phyloP scores from a whole-genome alignment of 1,140 invertebrate species.

The Panulirus ornatus region DNA sequence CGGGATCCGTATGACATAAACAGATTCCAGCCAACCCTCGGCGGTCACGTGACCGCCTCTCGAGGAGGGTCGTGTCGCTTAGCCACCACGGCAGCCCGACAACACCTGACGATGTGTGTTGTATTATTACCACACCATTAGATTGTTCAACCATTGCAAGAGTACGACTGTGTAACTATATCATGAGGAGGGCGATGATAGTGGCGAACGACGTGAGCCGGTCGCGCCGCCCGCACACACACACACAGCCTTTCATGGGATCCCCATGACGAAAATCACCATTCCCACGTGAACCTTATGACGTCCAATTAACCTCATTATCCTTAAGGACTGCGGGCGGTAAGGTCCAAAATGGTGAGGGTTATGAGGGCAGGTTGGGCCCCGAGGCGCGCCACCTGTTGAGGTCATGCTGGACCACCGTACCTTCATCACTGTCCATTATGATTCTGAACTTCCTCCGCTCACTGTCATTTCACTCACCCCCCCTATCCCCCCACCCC shows the following conservation, averaged over 20 bases:
- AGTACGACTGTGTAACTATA: no score
- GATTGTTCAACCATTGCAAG: no score
- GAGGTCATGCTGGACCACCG: not conserved
- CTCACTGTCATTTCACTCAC: constrained; percentile 35
- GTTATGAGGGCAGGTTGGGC: not conserved
- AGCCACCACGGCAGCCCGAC: no score
- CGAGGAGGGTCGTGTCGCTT: no score
- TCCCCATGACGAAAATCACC: not conserved
- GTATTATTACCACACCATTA: no score
- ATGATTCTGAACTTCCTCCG: constrained; percentile 53
- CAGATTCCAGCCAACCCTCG: no score
- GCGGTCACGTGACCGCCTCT: no score
- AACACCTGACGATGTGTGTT: no score
- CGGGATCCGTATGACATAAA: no score
- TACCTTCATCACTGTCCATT: not conserved
- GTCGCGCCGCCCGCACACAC: constrained; percentile 18
- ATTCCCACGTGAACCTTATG: constrained; percentile 50
- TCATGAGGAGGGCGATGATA: no score
- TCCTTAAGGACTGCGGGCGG: not conserved
- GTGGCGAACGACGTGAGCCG: no score
- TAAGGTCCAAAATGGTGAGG: not conserved
- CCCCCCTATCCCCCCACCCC: not conserved
- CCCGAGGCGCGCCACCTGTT: constrained; percentile 10
- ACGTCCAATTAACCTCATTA: constrained; percentile 40
- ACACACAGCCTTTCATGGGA: constrained; percentile 10